phyloP scores from a whole-genome alignment of 2,888 invertebrate genomes.

The Chrysodeixis includens region DNA sequence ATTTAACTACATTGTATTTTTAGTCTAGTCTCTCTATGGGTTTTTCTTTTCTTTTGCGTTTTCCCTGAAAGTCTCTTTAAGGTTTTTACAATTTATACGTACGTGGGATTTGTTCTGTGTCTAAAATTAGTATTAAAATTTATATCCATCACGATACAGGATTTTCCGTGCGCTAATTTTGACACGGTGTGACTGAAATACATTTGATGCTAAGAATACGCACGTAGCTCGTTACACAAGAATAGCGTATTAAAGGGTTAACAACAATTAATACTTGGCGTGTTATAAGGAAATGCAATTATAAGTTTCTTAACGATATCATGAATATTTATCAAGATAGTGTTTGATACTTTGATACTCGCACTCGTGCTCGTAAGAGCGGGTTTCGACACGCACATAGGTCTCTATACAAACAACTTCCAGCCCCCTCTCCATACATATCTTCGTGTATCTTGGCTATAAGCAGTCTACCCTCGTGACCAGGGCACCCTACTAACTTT shows the following conservation, averaged over 20 bases:
- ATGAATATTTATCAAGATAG: conserved; percentile 40
- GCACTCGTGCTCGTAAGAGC: conserved; percentile 11
- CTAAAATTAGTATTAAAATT: neutral
- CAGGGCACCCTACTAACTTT: conserved; percentile 84
- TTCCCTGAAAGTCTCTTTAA: conserved; percentile 17
- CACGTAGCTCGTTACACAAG: neutral
- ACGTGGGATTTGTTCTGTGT: too few species aligned
- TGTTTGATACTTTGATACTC: conserved; percentile 11
- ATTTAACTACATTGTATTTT: conserved; percentile 41
- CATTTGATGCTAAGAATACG: conserved; percentile 20
- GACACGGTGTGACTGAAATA: conserved; percentile 4
- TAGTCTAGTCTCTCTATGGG: conserved; percentile 16
- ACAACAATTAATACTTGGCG: conserved; percentile 12
- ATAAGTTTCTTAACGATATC: conserved; percentile 32
- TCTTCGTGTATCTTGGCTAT: conserved; percentile 62
- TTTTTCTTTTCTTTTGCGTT: conserved; percentile 25
- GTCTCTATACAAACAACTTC: conserved; percentile 20
- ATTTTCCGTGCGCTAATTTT: conserved; percentile 14
- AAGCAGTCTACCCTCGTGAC: conserved; percentile 73
- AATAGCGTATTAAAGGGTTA: conserved; percentile 5
- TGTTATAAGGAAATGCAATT: conserved; percentile 37
- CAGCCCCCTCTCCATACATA: conserved; percentile 59
- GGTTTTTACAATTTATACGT: too few species aligned
- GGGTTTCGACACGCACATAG: conserved; percentile 43
- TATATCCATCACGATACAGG: neutral